phyloP scores from a whole-genome alignment of 2,888 invertebrate genomes.

The Zhuqinia jingwanae region DNA sequence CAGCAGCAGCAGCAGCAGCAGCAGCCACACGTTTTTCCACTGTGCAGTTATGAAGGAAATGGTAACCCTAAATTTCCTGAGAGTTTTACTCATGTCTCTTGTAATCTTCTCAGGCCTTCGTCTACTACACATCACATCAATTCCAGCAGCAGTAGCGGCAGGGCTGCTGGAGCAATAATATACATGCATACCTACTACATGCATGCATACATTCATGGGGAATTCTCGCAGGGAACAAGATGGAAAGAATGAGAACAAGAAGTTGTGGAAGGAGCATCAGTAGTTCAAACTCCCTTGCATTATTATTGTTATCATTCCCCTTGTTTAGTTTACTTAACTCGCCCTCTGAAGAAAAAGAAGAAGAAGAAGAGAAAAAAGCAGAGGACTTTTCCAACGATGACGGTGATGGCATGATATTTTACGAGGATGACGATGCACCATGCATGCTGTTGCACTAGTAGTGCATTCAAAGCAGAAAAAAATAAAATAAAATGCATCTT shows the following conservation, averaged over 20 bases:
- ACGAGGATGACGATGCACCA: neutral
- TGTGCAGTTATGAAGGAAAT: slow-evolving; percentile 69
- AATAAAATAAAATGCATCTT: slow-evolving; percentile 41
- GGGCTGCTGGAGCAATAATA: neutral
- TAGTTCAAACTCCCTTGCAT: too few relatives aligned
- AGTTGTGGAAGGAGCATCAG: neutral
- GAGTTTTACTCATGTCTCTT: slow-evolving; percentile 73
- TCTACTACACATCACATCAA: slow-evolving; percentile 49
- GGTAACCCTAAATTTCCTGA: slow-evolving; percentile 74
- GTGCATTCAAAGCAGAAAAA: slow-evolving; percentile 43
- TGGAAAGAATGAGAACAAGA: neutral
- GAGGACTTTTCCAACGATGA: slow-evolving; percentile 49
- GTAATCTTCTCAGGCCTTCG: slow-evolving; percentile 73
- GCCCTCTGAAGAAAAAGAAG: slow-evolving; percentile 48
- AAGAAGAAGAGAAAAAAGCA: slow-evolving; percentile 42
- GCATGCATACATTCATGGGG: too few relatives aligned
- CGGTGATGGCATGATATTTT: slow-evolving; percentile 25
- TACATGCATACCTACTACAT: too few relatives aligned
- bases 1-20: neutral
- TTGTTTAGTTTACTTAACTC: slow-evolving; percentile 72
- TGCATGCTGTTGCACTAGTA: neutral
- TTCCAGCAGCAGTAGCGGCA: slow-evolving; percentile 28
- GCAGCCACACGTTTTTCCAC: neutral
- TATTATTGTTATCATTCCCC: slow-evolving; percentile 67
- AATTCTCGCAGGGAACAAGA: slow-evolving; percentile 26